Base-by-base conservation (phyloP, 2,888 invertebrate species). In the Rhamphomyia laevipes region DNA sequence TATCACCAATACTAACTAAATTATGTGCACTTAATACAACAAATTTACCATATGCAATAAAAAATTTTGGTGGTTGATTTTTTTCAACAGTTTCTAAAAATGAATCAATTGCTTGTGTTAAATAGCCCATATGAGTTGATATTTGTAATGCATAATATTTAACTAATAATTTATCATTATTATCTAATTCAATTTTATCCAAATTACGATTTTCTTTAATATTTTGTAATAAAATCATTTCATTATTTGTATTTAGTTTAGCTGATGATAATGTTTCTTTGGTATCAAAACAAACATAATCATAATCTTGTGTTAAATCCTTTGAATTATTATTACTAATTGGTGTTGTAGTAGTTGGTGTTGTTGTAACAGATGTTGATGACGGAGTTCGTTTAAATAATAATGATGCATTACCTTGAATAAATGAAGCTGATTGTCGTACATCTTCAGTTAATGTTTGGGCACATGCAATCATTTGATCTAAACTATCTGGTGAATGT, bases 1-100 rank as follows among this genome's bases (percentile, higher is more conserved):
- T 91, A 72, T 96, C 95, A 46, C 94, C 94, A 53, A 94, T 93
- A 65, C 88, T 86, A 17, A 96, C 90, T 62, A 96, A 76, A 66
- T 93, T 84, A 65, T 95, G 94, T 23, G 93, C 94, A 65, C 89
- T 89, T 45, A 96, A 76, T 33, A 95, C 89, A 11, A 96, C 92
- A 69, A 92, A 92, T 69, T 95, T 95, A 47, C 91, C 89, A 66
- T 93, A 89, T 13, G 91, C 90, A 46, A 95, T 82, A 69, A 94
- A 94, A 54, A 84, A 85, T 70, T 90, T 89, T 0, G 96, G 95
- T 37, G 93, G 92, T 65, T 93, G 90, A 62, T 92, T 93, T 69
- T 86, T 86, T 62, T 92, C 91, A 38, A 96, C 87, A 6, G 91
- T 88, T 59, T 86, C 80, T 43, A 95, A 77, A 72, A 96, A 95